phyloP scores from a whole-genome alignment of 2,797 vertebrate genomes.

The Mormyrops boulengeri region DNA sequence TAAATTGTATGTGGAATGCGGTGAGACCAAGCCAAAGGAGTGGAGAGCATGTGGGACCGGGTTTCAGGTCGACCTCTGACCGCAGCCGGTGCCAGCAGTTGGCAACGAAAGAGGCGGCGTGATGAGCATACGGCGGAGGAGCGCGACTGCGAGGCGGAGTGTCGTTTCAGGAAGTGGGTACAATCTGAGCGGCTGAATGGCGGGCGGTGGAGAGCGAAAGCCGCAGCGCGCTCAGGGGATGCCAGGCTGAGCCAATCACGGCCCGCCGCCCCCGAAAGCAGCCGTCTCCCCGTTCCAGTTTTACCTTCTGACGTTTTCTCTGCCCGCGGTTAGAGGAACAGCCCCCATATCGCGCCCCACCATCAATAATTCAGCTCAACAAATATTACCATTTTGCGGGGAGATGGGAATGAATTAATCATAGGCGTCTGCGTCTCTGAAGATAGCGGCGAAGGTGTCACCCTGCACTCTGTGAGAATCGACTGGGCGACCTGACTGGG shows the following conservation, averaged over 20 bases:
- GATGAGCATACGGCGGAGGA: not conserved
- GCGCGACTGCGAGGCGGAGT: not conserved
- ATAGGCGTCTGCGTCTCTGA: not conserved
- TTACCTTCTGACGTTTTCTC: not conserved
- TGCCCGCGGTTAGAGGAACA: not conserved
- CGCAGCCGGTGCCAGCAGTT: not conserved
- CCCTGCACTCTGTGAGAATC: not conserved
- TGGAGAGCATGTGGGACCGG: not conserved
- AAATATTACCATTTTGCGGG: conserved; percentile 11
- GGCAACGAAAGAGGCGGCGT: not conserved
- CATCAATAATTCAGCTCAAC: conserved; percentile 3
- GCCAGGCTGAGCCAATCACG: conserved; percentile 42
- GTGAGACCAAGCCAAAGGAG: not conserved
- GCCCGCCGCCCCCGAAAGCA: conserved; percentile 1
- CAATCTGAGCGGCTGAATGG: conserved; percentile 33
- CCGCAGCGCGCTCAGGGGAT: conserved; percentile 42
- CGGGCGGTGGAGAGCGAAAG: conserved; percentile 39
- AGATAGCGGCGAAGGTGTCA: not conserved
- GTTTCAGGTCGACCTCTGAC: not conserved
- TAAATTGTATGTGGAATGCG: not conserved
- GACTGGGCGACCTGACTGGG: conserved; percentile 17
- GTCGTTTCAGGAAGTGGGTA: conserved; percentile 62
- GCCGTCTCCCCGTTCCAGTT: not conserved
- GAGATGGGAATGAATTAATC: not conserved
- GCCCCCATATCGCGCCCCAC: not conserved